Evolutionary conservation across 2,797 vertebrate genomes (phyloP), one percentile per base, ranked within the genome.

Genomic region (Austrolebias charrua): DNA sequence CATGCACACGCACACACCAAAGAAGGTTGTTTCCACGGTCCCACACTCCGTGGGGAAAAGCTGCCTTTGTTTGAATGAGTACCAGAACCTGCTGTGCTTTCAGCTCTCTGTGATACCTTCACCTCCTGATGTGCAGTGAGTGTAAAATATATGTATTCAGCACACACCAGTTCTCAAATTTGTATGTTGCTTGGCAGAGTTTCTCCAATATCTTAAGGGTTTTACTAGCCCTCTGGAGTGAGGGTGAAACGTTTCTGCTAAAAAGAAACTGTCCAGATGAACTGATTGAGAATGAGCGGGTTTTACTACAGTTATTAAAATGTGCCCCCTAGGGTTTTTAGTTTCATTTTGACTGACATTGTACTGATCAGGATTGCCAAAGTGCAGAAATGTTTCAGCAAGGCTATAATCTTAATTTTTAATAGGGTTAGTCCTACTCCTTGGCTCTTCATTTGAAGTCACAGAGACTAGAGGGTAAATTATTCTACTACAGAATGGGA

Each of bases 1-100:
- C 69, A 69, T 63, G 48, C 70, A 53, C 33, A 59, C 31, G 62
- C 31, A 44, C n/a, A 33, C n/a, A 14, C 28, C 71, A 58, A 55
- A 81, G 57, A 67, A 83, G 80, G 79, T 81, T 64, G 63, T 80
- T 84, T 85, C 63, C 63, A 69, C 62, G 45, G 79, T 49, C 73
- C 69, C 65, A 33, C 51, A 15, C 71, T 83, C 85, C 63, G 19
- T 50, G 29, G 85, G 85, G 85, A 3, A 89, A 89, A 88, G 88
- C 74, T 84, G 77, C 71, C 82, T 90, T 83, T 81, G 81, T 83
- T 63, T 79, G 74, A 73, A 61, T 33, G 64, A 80, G 62, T 69
- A 57, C 70, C 65, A 53, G 65, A 66, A 62, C 44, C 73, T 76
- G 59, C 71, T 86, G 81, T 72, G 78, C 72, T 71, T 79, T 73